These are phyloP conservation scores for Trachymyrmex cornetzi DNA, from an alignment of 1,140 invertebrate species.

Conservation along the genomic window DNA sequence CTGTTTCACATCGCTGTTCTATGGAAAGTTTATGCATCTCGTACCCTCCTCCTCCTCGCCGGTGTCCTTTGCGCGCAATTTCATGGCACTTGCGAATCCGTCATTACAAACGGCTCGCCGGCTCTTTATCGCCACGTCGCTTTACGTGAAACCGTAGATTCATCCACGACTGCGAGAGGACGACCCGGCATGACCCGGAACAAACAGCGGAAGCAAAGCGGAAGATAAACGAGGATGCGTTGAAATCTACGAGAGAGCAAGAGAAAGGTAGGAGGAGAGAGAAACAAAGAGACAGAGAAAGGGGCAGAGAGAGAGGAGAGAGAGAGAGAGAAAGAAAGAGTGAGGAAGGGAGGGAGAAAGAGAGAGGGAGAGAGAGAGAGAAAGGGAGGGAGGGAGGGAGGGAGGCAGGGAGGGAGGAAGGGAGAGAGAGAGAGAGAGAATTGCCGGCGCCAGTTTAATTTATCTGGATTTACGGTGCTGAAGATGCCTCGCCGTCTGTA, in stretches of 20 bases:
- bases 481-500: slow-evolving; percentile 69
- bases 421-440: slow-evolving; percentile 22
- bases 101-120: slow-evolving; percentile 59
- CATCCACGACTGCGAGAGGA: slow-evolving; percentile 55
- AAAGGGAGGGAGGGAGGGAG: slow-evolving; percentile 5
- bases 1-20: slow-evolving; percentile 38
- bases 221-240: slow-evolving; percentile 48
- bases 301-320: too few relatives aligned
- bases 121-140: slow-evolving; percentile 58
- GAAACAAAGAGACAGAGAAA: slow-evolving; percentile 26
- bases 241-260: slow-evolving; percentile 45
- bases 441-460: slow-evolving; percentile 69
- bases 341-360: background rate
- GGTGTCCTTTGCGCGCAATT: slow-evolving; percentile 56
- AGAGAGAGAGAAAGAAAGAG: slow-evolving; percentile 22
- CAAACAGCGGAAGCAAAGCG: slow-evolving; percentile 38
- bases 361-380: background rate
- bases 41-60: background rate
- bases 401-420: slow-evolving; percentile 1
- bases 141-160: slow-evolving; percentile 71
- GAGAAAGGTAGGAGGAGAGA: background rate
- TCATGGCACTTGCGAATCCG: slow-evolving; percentile 55
- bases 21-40: slow-evolving; percentile 36
- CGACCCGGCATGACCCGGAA: slow-evolving; percentile 36
- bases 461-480: slow-evolving; percentile 70